Percentiles rank a stretch among this genome's conserved stretches.
Conservation (phyloP, 2,888 invertebrate species). For the Cephus runcator region DNA sequence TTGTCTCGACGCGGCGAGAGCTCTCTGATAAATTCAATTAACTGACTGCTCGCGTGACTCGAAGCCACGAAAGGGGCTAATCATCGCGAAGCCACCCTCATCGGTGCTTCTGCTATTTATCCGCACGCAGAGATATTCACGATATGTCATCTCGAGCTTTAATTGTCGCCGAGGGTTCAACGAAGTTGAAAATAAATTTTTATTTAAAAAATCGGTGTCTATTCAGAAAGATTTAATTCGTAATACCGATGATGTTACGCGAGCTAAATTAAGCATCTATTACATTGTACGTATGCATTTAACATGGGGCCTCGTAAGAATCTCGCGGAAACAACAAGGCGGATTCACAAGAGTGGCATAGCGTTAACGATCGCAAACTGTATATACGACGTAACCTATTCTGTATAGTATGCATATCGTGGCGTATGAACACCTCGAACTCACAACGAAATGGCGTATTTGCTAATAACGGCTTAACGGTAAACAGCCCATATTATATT, state of each 20-base stretch:
- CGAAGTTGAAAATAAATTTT: background rate
- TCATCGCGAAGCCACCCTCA: background rate
- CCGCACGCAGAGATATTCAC: background rate
- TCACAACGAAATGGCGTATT: constrained; percentile 26
- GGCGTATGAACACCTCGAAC: background rate
- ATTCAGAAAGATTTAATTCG: background rate
- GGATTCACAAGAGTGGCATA: background rate
- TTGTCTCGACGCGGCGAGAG: background rate
- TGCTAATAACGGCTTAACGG: constrained; percentile 45
- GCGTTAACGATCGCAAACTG: background rate
- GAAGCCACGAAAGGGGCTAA: constrained; percentile 4
- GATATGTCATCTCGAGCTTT: background rate
- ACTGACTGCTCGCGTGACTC: background rate
- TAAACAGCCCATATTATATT: constrained; percentile 48
- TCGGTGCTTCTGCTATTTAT: background rate
- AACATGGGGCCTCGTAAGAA: background rate
- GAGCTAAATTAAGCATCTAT: background rate
- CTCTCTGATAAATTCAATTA: constrained; percentile 1
- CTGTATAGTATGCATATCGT: background rate
- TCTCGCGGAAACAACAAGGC: background rate
- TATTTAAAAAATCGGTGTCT: background rate
- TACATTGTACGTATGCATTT: background rate
- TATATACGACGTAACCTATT: background rate
- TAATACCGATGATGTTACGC: background rate
- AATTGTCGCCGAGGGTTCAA: background rate